A percentile compares a stretch with the other conserved stretches of the same genome.
These are phyloP conservation scores for Lochmaea crataegi DNA, from an alignment of 2,888 invertebrate species.

Conservation along the genomic window DNA sequence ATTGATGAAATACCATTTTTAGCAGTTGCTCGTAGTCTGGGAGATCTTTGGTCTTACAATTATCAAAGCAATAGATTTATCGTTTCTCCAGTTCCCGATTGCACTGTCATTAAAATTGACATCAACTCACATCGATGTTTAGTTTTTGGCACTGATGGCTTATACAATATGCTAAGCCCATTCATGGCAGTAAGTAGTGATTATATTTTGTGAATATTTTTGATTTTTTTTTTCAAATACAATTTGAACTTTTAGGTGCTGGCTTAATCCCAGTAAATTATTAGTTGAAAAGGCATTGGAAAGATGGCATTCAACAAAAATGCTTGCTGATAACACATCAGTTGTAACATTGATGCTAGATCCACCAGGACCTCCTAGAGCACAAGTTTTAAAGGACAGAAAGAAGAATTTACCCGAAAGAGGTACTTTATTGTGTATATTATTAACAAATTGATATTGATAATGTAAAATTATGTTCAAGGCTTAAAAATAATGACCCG, in stretches of 20 bases:
- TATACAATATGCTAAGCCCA: slow-evolving; percentile 95
- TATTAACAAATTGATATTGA: background rate
- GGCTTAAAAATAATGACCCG: slow-evolving; percentile 62
- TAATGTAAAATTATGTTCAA: slow-evolving; percentile 19
- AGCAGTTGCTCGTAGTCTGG: slow-evolving; percentile 95
- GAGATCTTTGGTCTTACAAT: slow-evolving; percentile 98
- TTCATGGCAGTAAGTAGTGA: slow-evolving; percentile 73
- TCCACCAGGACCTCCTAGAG: slow-evolving; percentile 84
- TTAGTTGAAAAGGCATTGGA: slow-evolving; percentile 86
- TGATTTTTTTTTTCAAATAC: background rate
- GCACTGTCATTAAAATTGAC: slow-evolving; percentile 85
- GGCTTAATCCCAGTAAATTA: slow-evolving; percentile 93
- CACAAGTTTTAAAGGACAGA: slow-evolving; percentile 69
- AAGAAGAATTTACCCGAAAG: slow-evolving; percentile 55
- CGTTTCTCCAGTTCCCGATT: slow-evolving; percentile 98
- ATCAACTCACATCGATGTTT: slow-evolving; percentile 84
- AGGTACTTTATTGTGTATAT: slow-evolving; percentile 44
- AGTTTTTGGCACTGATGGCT: slow-evolving; percentile 95
- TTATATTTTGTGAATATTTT: background rate
- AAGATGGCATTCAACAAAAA: slow-evolving; percentile 84
- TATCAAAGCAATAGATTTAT: slow-evolving; percentile 90
- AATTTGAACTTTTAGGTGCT: slow-evolving; percentile 67
- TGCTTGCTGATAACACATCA: slow-evolving; percentile 96
- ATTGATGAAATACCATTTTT: slow-evolving; percentile 96
- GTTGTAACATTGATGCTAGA: slow-evolving; percentile 93